phyloP scores from a whole-genome alignment of 2,113 vertebrate species.

The Amazona guildingii region DNA sequence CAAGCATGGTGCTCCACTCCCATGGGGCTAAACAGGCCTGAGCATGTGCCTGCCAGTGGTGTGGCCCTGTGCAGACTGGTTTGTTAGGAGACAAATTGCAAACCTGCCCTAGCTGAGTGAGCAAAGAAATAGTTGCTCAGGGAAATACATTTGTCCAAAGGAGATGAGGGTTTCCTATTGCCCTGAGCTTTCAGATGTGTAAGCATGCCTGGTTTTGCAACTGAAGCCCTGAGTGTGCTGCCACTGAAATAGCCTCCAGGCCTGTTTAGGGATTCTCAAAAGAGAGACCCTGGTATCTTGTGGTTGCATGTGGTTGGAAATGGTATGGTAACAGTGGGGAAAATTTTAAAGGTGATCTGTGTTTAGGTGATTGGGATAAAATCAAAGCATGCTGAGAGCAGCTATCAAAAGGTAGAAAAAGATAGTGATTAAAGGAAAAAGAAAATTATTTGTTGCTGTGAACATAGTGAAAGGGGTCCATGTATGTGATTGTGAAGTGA shows the following conservation, averaged over 20 bases:
- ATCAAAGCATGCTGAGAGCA: not conserved
- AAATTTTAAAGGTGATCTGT: not conserved
- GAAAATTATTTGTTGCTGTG: not conserved
- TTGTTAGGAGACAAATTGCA: not conserved
- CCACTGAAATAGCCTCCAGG: not conserved
- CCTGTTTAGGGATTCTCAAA: not conserved
- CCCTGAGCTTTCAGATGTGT: not conserved
- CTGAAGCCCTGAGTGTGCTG: not conserved
- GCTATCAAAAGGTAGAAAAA: not conserved
- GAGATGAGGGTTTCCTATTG: not conserved
- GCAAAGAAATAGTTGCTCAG: not conserved
- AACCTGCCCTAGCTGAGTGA: not conserved
- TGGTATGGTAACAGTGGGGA: not conserved
- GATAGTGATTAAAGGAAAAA: not conserved
- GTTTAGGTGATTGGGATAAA: not conserved
- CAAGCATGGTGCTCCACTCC: not conserved
- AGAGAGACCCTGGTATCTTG: not conserved
- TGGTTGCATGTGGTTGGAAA: not conserved
- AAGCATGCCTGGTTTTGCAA: not conserved
- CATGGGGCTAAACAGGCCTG: fast-evolving
- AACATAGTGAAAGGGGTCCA: not conserved
- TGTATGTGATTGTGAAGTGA: not conserved
- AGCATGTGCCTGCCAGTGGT: not conserved
- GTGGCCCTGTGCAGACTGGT: not conserved
- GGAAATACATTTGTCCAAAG: not conserved